Percentiles rank a stretch among this genome's conserved stretches.
These are phyloP conservation scores for Smittia aterrima DNA, from an alignment of 2,888 invertebrate species.

Conservation along the genomic window DNA sequence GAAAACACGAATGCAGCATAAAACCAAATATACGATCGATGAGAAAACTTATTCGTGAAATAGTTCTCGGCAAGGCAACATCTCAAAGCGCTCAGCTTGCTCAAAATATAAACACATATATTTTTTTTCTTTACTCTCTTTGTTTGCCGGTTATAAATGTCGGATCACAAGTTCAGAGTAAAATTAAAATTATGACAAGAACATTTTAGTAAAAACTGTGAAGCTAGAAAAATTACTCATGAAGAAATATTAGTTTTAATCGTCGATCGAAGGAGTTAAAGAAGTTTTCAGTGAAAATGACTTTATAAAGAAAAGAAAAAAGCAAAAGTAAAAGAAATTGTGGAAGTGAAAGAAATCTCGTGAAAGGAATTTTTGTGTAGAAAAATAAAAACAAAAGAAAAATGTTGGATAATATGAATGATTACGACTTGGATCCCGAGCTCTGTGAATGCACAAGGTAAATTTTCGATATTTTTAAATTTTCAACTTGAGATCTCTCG, in stretches of 20 bases:
- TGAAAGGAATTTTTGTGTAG: slow-evolving; percentile 12
- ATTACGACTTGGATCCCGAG: slow-evolving; percentile 44
- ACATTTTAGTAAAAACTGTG: neutral
- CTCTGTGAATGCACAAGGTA: slow-evolving; percentile 54
- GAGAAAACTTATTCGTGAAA: slow-evolving; percentile 35
- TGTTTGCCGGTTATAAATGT: slow-evolving; percentile 32
- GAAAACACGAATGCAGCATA: slow-evolving; percentile 29
- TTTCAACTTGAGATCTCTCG: neutral
- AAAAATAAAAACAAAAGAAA: slow-evolving; percentile 1
- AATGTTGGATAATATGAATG: slow-evolving; percentile 34
- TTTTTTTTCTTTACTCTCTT: slow-evolving; percentile 6
- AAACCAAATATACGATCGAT: slow-evolving; percentile 38
- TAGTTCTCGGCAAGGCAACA: slow-evolving; percentile 40
- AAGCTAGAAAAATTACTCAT: neutral
- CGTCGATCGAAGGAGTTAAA: neutral
- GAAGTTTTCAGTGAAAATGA: slow-evolving; percentile 26
- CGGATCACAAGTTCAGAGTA: neutral
- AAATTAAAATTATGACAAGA: neutral
- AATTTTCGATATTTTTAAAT: slow-evolving; percentile 43
- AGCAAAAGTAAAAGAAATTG: neutral
- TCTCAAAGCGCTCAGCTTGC: slow-evolving; percentile 30
- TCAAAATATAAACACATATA: neutral
- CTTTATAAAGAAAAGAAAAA: slow-evolving; percentile 10
- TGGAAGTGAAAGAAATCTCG: neutral
- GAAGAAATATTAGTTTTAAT: slow-evolving; percentile 5